Conservation (phyloP, 2,797 vertebrate genomes). For the Lateolabrax maculatus region DNA sequence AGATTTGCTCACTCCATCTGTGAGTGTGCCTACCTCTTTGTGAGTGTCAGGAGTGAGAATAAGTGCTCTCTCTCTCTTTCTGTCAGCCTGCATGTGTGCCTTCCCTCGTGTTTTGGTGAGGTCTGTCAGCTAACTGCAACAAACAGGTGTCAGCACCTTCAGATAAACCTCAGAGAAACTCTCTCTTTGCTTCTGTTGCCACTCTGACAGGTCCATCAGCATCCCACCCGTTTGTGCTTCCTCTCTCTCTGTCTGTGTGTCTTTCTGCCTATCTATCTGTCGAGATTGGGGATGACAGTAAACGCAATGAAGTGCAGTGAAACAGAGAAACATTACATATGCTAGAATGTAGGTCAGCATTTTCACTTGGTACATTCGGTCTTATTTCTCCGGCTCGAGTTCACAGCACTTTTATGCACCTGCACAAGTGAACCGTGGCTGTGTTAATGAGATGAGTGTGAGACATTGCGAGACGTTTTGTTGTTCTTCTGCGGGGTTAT, state of each 20-base stretch:
- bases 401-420: slow-evolving; percentile 17
- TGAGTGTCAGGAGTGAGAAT: slow-evolving; percentile 12
- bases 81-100: background rate
- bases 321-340: slow-evolving; percentile 60
- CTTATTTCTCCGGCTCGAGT: slow-evolving; percentile 17
- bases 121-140: slow-evolving; percentile 28
- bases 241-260: background rate
- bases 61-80: background rate
- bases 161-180: slow-evolving; percentile 41
- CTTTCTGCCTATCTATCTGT: slow-evolving; percentile 8
- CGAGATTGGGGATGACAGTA: slow-evolving; percentile 27
- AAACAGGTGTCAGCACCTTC: slow-evolving; percentile 54
- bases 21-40: slow-evolving; percentile 26
- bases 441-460: slow-evolving; percentile 11
- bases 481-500: slow-evolving; percentile 7
- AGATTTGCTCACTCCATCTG: slow-evolving; percentile 43
- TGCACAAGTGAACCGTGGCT: slow-evolving; percentile 13
- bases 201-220: slow-evolving; percentile 48
- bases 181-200: slow-evolving; percentile 23
- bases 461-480: slow-evolving; percentile 20
- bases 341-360: slow-evolving; percentile 68
- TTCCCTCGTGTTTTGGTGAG: slow-evolving; percentile 3
- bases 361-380: slow-evolving; percentile 31
- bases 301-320: slow-evolving; percentile 48
- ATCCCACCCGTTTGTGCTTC: background rate